Conservation (phyloP, 2,888 invertebrate species). For the Melipona bicolor region DNA sequence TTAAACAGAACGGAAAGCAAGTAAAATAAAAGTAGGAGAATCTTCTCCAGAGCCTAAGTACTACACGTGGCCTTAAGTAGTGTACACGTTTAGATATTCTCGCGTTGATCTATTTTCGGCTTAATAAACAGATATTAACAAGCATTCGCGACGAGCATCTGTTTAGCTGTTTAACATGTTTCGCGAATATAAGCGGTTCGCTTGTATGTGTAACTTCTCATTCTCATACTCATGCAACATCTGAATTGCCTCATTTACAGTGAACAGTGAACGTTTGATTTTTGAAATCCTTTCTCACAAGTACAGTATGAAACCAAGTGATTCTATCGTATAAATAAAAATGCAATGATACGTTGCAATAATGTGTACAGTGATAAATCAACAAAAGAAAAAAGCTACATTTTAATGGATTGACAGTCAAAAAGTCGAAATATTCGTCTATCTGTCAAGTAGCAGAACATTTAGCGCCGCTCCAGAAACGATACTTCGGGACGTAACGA, state of each 20-base stretch:
- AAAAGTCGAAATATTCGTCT: background rate
- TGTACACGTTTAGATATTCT: background rate
- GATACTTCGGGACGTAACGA: constrained; percentile 6
- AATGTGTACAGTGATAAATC: too few species aligned
- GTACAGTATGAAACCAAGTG: too few species aligned
- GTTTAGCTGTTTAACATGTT: constrained; percentile 1
- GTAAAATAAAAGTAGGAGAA: background rate
- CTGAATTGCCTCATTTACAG: background rate
- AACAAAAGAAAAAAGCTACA: too few species aligned
- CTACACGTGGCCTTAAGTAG: background rate
- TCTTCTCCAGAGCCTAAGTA: background rate
- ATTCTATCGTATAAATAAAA: too few species aligned
- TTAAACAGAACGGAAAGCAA: background rate
- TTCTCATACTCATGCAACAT: background rate
- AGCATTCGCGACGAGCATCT: background rate
- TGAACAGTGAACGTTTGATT: background rate
- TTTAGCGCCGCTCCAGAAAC: background rate
- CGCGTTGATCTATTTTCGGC: background rate
- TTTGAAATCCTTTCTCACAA: too few species aligned
- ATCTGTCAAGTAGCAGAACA: background rate
- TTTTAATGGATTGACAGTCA: background rate
- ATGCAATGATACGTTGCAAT: too few species aligned
- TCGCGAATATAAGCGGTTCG: background rate
- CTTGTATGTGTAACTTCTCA: background rate
- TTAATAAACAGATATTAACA: constrained; percentile 10